phyloP scores from a whole-genome alignment of 2,888 invertebrate genomes.

The Athetis lepigone region DNA sequence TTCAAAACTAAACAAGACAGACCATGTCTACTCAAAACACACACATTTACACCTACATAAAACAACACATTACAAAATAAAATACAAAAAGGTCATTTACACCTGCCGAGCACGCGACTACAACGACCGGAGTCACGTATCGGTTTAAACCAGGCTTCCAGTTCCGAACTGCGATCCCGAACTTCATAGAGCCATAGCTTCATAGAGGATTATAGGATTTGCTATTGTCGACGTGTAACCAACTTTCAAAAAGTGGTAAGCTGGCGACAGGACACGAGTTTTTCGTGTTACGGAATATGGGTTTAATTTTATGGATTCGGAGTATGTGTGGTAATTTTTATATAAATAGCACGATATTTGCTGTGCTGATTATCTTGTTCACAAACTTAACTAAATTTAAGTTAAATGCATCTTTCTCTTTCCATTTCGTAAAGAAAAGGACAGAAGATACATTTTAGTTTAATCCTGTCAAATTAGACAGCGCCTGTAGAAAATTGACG shows the following conservation, averaged over 20 bases:
- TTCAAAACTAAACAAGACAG: too few relatives aligned
- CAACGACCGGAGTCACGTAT: slow-evolving; percentile 56
- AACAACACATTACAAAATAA: too few relatives aligned
- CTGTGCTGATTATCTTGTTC: not conserved
- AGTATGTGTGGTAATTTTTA: not conserved
- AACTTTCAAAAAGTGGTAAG: slow-evolving; percentile 57
- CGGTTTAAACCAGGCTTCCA: slow-evolving; percentile 57
- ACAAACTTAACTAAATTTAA: too few relatives aligned
- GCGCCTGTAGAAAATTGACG: too few relatives aligned
- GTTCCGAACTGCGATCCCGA: slow-evolving; percentile 63
- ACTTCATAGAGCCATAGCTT: slow-evolving; percentile 71
- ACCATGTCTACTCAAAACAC: too few relatives aligned
- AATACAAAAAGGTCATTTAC: slow-evolving; percentile 25
- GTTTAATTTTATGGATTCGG: slow-evolving; percentile 12
- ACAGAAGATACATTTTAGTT: too few relatives aligned
- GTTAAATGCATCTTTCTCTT: too few relatives aligned
- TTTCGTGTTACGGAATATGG: slow-evolving; percentile 46
- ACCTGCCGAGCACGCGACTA: slow-evolving; percentile 42
- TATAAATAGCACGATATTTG: not conserved
- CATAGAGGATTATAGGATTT: slow-evolving; percentile 71
- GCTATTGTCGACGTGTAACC: slow-evolving; percentile 58
- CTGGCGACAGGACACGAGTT: slow-evolving; percentile 40
- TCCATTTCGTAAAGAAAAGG: too few relatives aligned
- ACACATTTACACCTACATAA: too few relatives aligned
- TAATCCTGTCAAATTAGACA: too few relatives aligned